These are phyloP conservation scores for Heliconius hortense DNA, from an alignment of 2,888 invertebrate species.

Conservation along the genomic window DNA sequence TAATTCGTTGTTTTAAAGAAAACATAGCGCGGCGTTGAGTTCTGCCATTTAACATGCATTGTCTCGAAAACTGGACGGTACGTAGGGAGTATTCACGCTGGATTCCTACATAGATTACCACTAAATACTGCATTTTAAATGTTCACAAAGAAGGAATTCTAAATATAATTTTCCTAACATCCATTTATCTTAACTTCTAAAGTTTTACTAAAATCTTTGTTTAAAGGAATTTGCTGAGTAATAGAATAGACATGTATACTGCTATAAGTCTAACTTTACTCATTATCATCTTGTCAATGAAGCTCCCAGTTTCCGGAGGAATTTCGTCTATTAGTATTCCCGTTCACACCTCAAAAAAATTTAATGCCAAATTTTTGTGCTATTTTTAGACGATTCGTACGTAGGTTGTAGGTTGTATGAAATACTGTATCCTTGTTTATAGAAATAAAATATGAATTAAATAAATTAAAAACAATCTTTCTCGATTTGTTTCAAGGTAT, in stretches of 20 bases:
- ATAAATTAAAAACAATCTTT: too few species aligned
- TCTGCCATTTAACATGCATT: too few species aligned
- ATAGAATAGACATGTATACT: neutral
- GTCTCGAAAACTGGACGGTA: too few species aligned
- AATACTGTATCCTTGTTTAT: too few species aligned
- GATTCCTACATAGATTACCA: too few species aligned
- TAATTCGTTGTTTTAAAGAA: too few species aligned
- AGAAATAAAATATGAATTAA: too few species aligned
- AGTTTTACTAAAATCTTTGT: conserved; percentile 1
- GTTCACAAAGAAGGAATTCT: neutral
- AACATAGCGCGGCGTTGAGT: too few species aligned
- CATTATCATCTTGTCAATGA: conserved; percentile 1
- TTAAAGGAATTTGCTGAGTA: conserved; percentile 10
- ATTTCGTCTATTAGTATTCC: neutral
- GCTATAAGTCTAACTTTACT: neutral
- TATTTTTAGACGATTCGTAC: neutral
- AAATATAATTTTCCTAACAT: neutral
- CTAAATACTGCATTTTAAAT: neutral
- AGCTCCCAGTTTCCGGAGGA: neutral
- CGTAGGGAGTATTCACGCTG: too few species aligned
- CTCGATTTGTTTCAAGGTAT: too few species aligned
- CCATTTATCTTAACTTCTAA: conserved; percentile 1
- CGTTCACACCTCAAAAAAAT: neutral
- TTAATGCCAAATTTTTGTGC: neutral
- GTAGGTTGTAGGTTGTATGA: neutral